Conservation (phyloP, 2,113 vertebrate genomes). For the Pollachius pollachius region DNA sequence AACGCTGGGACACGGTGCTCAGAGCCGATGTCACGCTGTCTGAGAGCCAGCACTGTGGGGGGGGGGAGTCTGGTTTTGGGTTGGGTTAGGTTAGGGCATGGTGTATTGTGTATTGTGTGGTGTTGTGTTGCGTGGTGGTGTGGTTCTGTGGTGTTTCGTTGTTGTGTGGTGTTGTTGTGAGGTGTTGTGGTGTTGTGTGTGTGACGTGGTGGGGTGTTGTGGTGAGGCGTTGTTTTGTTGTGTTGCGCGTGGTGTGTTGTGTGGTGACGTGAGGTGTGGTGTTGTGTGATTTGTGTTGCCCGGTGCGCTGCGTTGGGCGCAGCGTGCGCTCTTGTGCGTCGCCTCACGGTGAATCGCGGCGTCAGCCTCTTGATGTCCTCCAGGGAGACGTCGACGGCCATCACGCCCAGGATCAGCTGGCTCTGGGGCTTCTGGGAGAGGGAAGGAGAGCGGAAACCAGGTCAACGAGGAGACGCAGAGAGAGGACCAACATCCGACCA, state of each 20-base stretch:
- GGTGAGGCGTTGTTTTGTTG: too few species aligned
- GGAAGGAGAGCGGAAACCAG: background rate
- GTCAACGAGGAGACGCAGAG: background rate
- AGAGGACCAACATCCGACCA: background rate
- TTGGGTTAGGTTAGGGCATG: background rate
- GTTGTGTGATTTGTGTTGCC: background rate
- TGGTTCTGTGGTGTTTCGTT: too few species aligned
- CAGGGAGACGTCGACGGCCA: constrained; percentile 95
- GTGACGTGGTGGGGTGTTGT: too few species aligned
- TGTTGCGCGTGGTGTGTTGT: too few species aligned
- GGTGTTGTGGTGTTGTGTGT: constrained; percentile 3
- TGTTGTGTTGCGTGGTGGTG: too few species aligned
- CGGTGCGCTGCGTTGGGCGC: too few species aligned
- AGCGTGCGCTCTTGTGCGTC: too few species aligned
- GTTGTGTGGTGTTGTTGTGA: background rate
- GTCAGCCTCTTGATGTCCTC: constrained; percentile 95
- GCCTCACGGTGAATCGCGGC: constrained; percentile 89
- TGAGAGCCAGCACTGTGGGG: too few species aligned
- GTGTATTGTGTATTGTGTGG: too few species aligned
- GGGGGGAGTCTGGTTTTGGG: too few species aligned
- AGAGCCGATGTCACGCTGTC: too few species aligned
- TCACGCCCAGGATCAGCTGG: constrained; percentile 94
- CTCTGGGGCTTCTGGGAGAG: constrained; percentile 70
- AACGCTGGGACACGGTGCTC: too few species aligned
- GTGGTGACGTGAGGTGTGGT: constrained; percentile 2